phyloP scores from a whole-genome alignment of 2,113 vertebrate genomes.

The Pipa parva region DNA sequence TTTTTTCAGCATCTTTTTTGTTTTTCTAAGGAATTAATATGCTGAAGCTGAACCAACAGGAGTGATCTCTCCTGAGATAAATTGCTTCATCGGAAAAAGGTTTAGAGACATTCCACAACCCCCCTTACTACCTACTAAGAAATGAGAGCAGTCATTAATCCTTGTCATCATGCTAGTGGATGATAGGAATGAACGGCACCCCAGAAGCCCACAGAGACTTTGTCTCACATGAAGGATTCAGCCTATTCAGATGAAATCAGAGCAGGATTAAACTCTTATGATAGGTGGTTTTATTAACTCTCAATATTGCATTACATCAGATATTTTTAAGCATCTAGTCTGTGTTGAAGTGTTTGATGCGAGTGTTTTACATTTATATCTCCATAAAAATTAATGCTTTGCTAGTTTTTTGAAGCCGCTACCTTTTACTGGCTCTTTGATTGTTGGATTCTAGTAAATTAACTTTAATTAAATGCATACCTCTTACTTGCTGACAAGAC shows the following conservation, averaged over 20 bases:
- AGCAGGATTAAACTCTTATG: slow-evolving; percentile 17
- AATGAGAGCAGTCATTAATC: slow-evolving; percentile 75
- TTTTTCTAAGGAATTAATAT: slow-evolving; percentile 76
- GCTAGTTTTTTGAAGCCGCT: too few species aligned
- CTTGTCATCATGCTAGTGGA: slow-evolving; percentile 58
- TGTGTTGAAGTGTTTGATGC: too few species aligned
- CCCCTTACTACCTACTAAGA: slow-evolving; percentile 48
- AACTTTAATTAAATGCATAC: too few species aligned
- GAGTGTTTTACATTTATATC: not conserved
- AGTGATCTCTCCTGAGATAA: slow-evolving; percentile 69
- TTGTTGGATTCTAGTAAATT: too few species aligned
- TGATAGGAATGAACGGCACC: slow-evolving; percentile 30
- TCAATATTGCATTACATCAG: slow-evolving; percentile 6
- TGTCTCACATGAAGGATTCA: slow-evolving; percentile 31
- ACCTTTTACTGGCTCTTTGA: too few species aligned
- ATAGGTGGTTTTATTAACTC: slow-evolving; percentile 36
- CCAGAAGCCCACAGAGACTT: slow-evolving; percentile 29
- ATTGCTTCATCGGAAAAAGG: slow-evolving; percentile 69
- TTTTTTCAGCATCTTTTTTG: slow-evolving; percentile 53
- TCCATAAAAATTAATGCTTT: not conserved
- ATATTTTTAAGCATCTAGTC: not conserved
- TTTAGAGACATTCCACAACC: slow-evolving; percentile 60
- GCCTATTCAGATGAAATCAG: slow-evolving; percentile 36
- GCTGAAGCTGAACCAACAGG: slow-evolving; percentile 50
- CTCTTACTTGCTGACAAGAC: too few species aligned